phyloP scores from a whole-genome alignment of 2,113 vertebrate genomes.

The Lampris megalopsis region DNA sequence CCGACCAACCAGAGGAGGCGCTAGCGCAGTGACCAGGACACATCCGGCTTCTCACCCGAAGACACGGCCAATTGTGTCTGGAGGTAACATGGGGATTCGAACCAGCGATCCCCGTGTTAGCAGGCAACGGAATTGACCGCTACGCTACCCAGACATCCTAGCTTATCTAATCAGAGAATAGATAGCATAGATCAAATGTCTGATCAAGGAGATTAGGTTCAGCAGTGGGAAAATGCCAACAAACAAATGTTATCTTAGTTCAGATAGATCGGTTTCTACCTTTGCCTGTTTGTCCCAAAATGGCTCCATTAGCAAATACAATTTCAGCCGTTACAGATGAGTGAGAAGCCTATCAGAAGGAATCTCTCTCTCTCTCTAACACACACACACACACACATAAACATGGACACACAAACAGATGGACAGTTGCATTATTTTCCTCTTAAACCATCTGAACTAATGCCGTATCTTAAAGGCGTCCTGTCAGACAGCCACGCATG shows the following conservation, averaged over 20 bases:
- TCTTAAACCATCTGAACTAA: conserved; percentile 45
- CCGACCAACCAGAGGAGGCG: too few species aligned
- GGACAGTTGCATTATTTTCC: conserved; percentile 33
- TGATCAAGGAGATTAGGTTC: conserved; percentile 49
- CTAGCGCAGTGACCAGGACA: too few species aligned
- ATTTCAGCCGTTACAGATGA: conserved; percentile 71
- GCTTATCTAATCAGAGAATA: conserved; percentile 38
- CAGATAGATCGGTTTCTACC: conserved; percentile 60
- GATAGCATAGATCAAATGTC: conserved; percentile 28
- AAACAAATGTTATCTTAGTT: conserved; percentile 67
- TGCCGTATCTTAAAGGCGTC: conserved; percentile 54
- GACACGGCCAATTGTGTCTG: too few species aligned
- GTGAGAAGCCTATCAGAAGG: conserved; percentile 61
- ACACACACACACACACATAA: conserved; percentile 6
- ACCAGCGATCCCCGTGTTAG: too few species aligned
- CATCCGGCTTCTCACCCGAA: too few species aligned
- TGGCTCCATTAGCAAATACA: conserved; percentile 73
- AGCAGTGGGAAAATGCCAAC: conserved; percentile 45
- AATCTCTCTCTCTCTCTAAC: conserved; percentile 34
- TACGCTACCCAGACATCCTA: neutral
- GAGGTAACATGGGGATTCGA: too few species aligned
- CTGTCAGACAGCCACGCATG: conserved; percentile 24
- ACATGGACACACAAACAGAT: conserved; percentile 7
- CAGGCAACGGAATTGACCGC: too few species aligned
- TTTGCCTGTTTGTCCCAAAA: conserved; percentile 60